phyloP scores from a whole-genome alignment of 1,140 invertebrate species.

The Drosophila leontia region DNA sequence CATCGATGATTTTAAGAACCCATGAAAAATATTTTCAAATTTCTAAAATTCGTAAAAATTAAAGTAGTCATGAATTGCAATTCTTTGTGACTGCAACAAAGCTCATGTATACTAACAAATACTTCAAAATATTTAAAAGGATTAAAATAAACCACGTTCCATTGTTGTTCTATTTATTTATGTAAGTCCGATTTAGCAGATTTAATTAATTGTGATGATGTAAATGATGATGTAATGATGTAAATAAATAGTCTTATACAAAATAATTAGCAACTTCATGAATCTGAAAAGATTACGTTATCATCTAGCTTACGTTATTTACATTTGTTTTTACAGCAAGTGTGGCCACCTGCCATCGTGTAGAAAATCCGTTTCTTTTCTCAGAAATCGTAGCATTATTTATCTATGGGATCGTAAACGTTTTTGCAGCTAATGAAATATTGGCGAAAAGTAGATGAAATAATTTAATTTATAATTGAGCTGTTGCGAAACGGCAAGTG shows the following conservation, averaged over 20 bases:
- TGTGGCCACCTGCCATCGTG: background rate
- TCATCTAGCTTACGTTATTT: no score
- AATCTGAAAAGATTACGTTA: no score
- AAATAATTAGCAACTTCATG: no score
- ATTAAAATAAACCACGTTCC: no score
- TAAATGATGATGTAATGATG: no score
- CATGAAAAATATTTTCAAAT: background rate
- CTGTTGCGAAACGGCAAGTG: conserved; percentile 5
- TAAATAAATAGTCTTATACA: background rate
- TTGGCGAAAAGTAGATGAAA: conserved; percentile 18
- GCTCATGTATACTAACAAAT: no score
- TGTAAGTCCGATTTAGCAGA: no score
- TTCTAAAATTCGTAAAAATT: background rate
- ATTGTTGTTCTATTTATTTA: background rate
- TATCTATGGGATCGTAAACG: background rate
- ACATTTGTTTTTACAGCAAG: background rate
- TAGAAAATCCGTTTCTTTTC: background rate
- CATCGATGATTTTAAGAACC: background rate
- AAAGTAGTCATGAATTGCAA: background rate
- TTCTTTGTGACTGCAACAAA: no score
- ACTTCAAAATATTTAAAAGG: no score
- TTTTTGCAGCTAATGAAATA: conserved; percentile 15
- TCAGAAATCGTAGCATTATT: background rate
- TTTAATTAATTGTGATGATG: background rate
- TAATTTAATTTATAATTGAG: conserved; percentile 11